Base-by-base conservation (phyloP, 2,888 invertebrate genomes). In the Zhengitettix transpicula region DNA sequence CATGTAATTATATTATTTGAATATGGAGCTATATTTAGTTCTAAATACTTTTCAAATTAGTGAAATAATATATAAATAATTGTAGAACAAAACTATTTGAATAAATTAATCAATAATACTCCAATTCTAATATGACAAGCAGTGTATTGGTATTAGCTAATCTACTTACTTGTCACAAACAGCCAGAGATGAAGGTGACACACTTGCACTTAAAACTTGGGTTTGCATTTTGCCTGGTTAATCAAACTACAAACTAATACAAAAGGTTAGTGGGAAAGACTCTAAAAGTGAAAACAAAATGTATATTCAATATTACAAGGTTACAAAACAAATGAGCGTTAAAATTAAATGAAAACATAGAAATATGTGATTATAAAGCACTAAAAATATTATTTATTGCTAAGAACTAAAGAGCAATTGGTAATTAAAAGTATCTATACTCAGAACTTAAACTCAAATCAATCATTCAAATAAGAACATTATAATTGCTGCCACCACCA, bases 191-290 rank as follows among this genome's bases (percentile, higher is more conserved):
- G 47, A 47, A 14, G 59, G 60, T 52, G 42, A 60, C 54, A 62
- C 62, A 62, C 28, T 62, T 59, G 60, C 62, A 62, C 57, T 56
- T 62, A 60, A 62, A 60, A 60, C 58, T 51, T 59, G 59, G 61
- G 62, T 52, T 57, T 59, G 57, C 55, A 57, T 52, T 62, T 54
- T 56, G 62, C 60, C 60, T 62, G 62, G 60, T 62, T 62, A 62
- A 60, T 60, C 55, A 60, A 60, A 60, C 62, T 62, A 62, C 59
- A 61, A 60, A 60, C 59, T 59, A 62, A 59, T 55, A 40, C 47
- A 47, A 47, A 57, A 55, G 60, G 62, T 62, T 62, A 62, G 62
- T 62, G 60, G 52, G 57, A 57, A 57, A 59, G 60, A 41, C 12
- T 12, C 47, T n/a, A 14, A 14, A 47, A 14, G 47, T 47, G 47